A percentile compares a stretch with the other conserved stretches of the same genome.
Evolutionary conservation across 1,140 invertebrate genomes (phyloP).

Genomic region (Pseudomyrmex dendroicus): DNA sequence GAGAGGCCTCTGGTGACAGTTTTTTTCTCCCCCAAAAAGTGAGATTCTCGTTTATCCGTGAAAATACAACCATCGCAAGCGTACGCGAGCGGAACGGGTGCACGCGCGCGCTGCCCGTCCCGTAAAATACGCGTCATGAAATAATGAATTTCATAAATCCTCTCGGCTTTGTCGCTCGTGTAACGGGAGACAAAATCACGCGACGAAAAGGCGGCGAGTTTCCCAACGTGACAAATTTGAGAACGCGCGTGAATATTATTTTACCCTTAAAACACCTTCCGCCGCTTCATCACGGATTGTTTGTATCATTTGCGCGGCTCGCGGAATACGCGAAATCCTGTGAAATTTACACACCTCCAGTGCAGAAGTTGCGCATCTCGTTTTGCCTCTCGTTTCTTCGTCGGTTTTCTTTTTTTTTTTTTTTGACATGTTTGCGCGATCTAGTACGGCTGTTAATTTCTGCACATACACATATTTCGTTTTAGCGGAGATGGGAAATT

Average conservation of each 20-base stretch:
- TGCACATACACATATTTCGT: too few relatives aligned
- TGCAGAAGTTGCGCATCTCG: not conserved
- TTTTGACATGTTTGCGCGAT: too few relatives aligned
- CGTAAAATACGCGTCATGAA: constrained; percentile 30
- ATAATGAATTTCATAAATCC: constrained; percentile 52
- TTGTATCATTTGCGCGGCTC: not conserved
- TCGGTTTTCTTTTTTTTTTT: too few relatives aligned
- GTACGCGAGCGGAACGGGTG: too few relatives aligned
- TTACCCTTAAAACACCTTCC: constrained; percentile 14
- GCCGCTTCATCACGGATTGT: not conserved
- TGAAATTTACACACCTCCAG: not conserved
- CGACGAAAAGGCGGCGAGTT: not conserved
- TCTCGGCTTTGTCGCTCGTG: not conserved
- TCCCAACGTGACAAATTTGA: not conserved
- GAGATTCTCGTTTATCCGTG: constrained; percentile 15
- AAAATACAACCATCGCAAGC: constrained; percentile 28
- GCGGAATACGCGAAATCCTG: not conserved
- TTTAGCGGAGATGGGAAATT: too few relatives aligned
- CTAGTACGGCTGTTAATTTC: too few relatives aligned
- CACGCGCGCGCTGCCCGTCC: not conserved
- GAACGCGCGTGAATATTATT: constrained; percentile 2
- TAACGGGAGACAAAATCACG: constrained; percentile 18
- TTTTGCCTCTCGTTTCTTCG: too few relatives aligned
- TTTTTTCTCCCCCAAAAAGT: constrained; percentile 23
- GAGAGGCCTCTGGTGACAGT: constrained; percentile 31